A percentile compares a stretch with the other conserved stretches of the same genome.
Evolutionary conservation across 2,888 invertebrate species (phyloP).

Genomic region (Coenonympha arcania): DNA sequence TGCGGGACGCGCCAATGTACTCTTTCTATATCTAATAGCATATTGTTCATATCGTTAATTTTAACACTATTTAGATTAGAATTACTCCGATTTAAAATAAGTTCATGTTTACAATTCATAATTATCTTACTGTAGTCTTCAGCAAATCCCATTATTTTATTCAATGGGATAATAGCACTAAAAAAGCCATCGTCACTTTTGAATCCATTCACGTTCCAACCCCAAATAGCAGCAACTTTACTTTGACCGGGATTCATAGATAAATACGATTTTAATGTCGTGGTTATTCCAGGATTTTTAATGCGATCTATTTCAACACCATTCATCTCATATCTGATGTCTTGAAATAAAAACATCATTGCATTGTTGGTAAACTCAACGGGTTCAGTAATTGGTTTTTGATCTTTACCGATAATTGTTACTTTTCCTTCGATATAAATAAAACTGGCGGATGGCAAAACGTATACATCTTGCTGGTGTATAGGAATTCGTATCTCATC

Average conservation of each 20-base stretch:
- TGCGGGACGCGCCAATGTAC: not conserved
- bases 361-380: not conserved
- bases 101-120: not conserved
- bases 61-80: not conserved
- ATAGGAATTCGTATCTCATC: constrained; percentile 27
- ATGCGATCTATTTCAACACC: not conserved
- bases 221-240: not conserved
- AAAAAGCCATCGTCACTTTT: not conserved
- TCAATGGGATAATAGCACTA: not conserved
- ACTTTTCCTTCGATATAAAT: not conserved
- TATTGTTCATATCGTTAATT: not conserved
- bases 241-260: not conserved
- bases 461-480: not conserved
- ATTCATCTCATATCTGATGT: not conserved
- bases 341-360: not conserved
- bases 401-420: not conserved
- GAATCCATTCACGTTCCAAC: not conserved
- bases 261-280: not conserved
- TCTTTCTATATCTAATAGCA: not conserved
- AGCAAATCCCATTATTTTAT: not conserved
- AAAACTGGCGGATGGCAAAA: not conserved
- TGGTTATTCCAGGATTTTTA: not conserved
- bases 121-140: not conserved
- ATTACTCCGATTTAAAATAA: not conserved
- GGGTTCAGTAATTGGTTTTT: not conserved